phyloP scores from a whole-genome alignment of 2,113 vertebrate species.

The Bujurquina vittata region DNA sequence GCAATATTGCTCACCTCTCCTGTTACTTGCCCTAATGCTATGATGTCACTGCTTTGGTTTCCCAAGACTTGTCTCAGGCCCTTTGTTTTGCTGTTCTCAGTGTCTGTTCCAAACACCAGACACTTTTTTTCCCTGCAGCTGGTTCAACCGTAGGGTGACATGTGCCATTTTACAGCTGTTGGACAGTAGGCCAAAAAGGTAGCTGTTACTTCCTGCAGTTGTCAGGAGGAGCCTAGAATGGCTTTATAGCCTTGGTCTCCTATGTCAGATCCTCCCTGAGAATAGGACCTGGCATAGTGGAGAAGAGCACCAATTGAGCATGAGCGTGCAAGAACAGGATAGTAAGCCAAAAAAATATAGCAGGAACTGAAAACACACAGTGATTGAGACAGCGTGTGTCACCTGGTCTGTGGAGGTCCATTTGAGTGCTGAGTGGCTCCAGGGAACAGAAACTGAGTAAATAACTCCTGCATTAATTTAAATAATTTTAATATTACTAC shows the following conservation, averaged over 20 bases:
- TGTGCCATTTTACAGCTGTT: constrained; percentile 52
- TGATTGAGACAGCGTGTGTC: neutral
- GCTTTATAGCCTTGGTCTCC: constrained; percentile 21
- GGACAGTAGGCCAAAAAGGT: constrained; percentile 56
- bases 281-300: constrained; percentile 13
- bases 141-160: constrained; percentile 30
- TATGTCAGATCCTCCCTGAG: neutral
- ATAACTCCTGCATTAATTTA: neutral
- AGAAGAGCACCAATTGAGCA: neutral
- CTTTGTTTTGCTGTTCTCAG: neutral
- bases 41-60: neutral
- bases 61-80: neutral
- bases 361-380: neutral
- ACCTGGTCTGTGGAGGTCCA: neutral
- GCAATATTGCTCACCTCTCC: constrained; percentile 16
- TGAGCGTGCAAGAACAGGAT: neutral
- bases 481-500: neutral
- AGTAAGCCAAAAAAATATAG: neutral
- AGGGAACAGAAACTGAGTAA: neutral
- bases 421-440: neutral
- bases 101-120: constrained; percentile 31
- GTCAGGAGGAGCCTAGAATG: constrained; percentile 44
- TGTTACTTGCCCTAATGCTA: neutral
- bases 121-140: neutral
- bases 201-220: constrained; percentile 62